These are phyloP conservation scores for Drosophila atripex DNA, from an alignment of 2,888 invertebrate genomes.

Conservation along the genomic window DNA sequence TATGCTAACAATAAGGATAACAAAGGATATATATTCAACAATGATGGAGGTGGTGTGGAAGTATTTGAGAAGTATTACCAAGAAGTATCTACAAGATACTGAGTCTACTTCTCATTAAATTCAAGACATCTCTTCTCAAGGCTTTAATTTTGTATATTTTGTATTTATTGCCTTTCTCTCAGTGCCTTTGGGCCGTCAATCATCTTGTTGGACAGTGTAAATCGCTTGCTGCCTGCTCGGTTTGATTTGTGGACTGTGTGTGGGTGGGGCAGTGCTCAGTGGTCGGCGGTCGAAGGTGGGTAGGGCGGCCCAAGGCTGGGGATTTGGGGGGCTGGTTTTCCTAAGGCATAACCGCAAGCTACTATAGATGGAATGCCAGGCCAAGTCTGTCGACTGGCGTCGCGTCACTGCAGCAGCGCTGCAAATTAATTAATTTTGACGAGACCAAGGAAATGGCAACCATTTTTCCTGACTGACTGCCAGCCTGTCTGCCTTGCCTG, in stretches of 20 bases:
- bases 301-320: not conserved
- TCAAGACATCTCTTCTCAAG: too few relatives aligned
- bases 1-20: not conserved
- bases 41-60: too few relatives aligned
- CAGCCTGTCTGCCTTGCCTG: slow-evolving; percentile 32
- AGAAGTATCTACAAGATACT: too few relatives aligned
- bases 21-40: not conserved
- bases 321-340: slow-evolving; percentile 5
- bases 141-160: not conserved
- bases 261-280: slow-evolving; percentile 14
- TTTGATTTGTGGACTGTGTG: slow-evolving; percentile 50
- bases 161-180: not conserved
- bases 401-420: slow-evolving; percentile 49
- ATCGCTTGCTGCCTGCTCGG: slow-evolving; percentile 43
- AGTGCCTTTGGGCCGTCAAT: slow-evolving; percentile 27
- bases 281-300: not conserved
- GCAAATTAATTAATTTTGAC: slow-evolving; percentile 79
- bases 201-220: slow-evolving; percentile 43
- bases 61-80: too few relatives aligned
- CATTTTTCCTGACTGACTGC: slow-evolving; percentile 62
- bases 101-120: too few relatives aligned
- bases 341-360: slow-evolving; percentile 46
- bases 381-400: slow-evolving; percentile 51
- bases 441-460: slow-evolving; percentile 72
- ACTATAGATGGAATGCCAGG: slow-evolving; percentile 51